Evolutionary conservation across 2,797 vertebrate species (phyloP).

Genomic region (Cryptoblepharus egeriae): DNA sequence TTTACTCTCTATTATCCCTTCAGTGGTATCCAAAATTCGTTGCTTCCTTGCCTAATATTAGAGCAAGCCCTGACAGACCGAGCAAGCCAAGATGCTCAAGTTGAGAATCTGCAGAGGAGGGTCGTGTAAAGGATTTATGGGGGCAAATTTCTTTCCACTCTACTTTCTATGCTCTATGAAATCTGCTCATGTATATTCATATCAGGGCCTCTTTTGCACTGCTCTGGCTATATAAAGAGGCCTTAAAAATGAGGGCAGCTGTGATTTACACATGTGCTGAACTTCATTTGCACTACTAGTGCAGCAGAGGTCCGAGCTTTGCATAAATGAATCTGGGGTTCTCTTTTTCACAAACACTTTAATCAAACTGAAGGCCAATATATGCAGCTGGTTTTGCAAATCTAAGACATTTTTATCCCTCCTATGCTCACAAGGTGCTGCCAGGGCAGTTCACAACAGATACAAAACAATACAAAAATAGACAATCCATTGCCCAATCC

Average conservation of each 20-base stretch:
- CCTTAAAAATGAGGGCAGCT: neutral
- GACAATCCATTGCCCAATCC: too few species aligned
- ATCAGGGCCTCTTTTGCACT: neutral
- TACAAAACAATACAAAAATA: too few species aligned
- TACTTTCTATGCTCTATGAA: neutral
- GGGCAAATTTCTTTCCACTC: neutral
- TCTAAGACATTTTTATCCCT: too few species aligned
- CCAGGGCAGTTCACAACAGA: too few species aligned
- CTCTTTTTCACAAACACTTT: neutral
- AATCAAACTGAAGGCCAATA: neutral
- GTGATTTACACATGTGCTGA: conserved; percentile 10
- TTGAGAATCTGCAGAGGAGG: neutral
- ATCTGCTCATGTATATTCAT: neutral
- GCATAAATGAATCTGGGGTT: neutral
- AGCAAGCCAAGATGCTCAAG: neutral
- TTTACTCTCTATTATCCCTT: neutral
- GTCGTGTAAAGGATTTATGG: neutral
- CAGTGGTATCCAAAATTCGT: neutral
- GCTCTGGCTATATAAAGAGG: neutral
- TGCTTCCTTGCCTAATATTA: neutral
- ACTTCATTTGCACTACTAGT: neutral
- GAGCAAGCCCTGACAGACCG: neutral
- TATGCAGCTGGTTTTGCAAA: neutral
- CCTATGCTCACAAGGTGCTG: too few species aligned
- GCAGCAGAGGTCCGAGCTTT: neutral